phyloP scores from a whole-genome alignment of 2,888 invertebrate genomes.

The Anorthoa munda region DNA sequence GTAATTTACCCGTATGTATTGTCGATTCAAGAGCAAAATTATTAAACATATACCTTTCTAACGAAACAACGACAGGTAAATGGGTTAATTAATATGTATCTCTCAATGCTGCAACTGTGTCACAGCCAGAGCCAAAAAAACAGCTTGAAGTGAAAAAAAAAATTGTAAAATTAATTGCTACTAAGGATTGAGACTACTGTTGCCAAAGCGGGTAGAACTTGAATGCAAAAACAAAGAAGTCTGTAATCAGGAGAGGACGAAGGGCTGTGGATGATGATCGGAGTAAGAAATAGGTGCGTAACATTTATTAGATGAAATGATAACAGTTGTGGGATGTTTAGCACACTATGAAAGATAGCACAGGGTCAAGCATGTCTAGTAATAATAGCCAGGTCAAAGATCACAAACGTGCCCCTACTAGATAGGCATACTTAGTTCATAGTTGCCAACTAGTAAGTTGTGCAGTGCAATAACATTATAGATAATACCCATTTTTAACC shows the following conservation, averaged over 20 bases:
- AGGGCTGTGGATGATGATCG: too few species aligned
- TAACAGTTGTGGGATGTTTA: constrained; percentile 1
- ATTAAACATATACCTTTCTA: not conserved
- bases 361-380: constrained; percentile 13
- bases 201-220: too few species aligned
- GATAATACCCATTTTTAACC: not conserved
- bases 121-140: not conserved
- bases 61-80: not conserved
- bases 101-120: not conserved
- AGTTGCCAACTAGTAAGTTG: not conserved
- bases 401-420: not conserved
- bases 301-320: too few species aligned
- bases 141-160: not conserved
- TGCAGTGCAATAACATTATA: too few species aligned
- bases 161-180: not conserved
- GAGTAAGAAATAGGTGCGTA: too few species aligned
- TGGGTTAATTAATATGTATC: constrained; percentile 21
- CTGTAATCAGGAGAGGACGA: too few species aligned
- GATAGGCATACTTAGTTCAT: not conserved
- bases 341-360: constrained; percentile 7
- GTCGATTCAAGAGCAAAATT: not conserved
- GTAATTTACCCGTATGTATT: constrained; percentile 8
- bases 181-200: too few species aligned
- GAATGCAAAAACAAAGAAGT: too few species aligned
- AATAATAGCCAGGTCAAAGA: constrained; percentile 18